These are phyloP conservation scores for Helostoma temminkii DNA, from an alignment of 2,797 vertebrate species.

Conservation along the genomic window DNA sequence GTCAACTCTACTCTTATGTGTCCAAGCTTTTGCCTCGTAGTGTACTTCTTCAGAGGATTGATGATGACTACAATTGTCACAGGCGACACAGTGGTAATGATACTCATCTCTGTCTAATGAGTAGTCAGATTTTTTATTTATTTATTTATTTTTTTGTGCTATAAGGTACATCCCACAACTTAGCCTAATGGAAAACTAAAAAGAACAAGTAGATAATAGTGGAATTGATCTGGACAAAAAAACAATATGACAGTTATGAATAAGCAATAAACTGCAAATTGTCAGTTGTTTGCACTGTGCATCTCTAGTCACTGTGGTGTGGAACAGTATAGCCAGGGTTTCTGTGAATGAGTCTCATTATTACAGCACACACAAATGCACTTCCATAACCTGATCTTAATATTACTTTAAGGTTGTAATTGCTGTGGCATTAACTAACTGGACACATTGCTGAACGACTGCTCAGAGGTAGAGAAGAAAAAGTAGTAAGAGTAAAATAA, in stretches of 20 bases:
- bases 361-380: conserved; percentile 1
- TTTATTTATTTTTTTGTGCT: too few relatives aligned
- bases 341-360: not conserved
- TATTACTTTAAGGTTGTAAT: conserved; percentile 19
- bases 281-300: conserved; percentile 17
- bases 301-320: not conserved
- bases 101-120: too few relatives aligned
- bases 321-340: not conserved
- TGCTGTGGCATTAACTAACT: conserved; percentile 18
- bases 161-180: too few relatives aligned
- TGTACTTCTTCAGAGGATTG: too few relatives aligned
- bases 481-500: conserved; percentile 4
- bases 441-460: conserved; percentile 29
- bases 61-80: too few relatives aligned
- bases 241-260: conserved; percentile 19
- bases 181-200: too few relatives aligned
- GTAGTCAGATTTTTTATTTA: too few relatives aligned
- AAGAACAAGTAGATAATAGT: too few relatives aligned
- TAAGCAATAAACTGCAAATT: conserved; percentile 34
- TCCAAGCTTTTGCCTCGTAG: too few relatives aligned
- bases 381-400: conserved; percentile 13
- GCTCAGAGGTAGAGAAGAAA: conserved; percentile 50
- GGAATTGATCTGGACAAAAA: not conserved
- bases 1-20: too few relatives aligned
- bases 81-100: too few relatives aligned